phyloP scores from a whole-genome alignment of 2,797 vertebrate genomes.

The Phyllotis vaccarum region DNA sequence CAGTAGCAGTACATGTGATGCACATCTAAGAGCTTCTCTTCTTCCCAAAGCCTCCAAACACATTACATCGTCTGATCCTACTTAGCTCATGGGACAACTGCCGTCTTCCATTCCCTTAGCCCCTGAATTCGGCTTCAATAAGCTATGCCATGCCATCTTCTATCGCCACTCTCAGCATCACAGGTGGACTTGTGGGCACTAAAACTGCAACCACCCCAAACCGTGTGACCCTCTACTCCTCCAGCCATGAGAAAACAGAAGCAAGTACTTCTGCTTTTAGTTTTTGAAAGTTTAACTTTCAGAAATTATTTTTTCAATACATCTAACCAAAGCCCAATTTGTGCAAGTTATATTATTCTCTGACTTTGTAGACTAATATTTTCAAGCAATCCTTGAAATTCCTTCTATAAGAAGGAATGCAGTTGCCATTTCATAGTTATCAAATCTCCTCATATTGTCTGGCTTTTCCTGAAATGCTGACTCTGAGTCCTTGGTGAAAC shows the following conservation, averaged over 20 bases:
- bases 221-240: neutral
- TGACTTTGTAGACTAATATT: neutral
- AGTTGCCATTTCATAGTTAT: neutral
- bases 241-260: neutral
- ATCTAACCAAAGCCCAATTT: neutral
- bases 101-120: neutral
- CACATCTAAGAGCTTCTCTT: slow-evolving; percentile 15
- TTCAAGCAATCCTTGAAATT: slow-evolving; percentile 20
- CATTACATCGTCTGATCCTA: slow-evolving; percentile 25
- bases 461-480: neutral
- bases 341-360: neutral
- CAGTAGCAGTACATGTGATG: neutral
- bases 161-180: neutral
- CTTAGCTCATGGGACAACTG: neutral
- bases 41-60: slow-evolving; percentile 49
- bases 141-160: neutral
- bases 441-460: neutral
- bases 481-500: neutral
- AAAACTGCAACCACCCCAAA: neutral
- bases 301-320: neutral
- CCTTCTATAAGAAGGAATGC: neutral
- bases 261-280: neutral
- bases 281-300: slow-evolving; percentile 16
- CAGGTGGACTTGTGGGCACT: neutral
- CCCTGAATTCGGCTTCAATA: neutral